Evolutionary conservation across 2,113 vertebrate genomes (phyloP), one percentile per base, ranked within the genome.

Genomic region (Phrynosoma platyrhinos): DNA sequence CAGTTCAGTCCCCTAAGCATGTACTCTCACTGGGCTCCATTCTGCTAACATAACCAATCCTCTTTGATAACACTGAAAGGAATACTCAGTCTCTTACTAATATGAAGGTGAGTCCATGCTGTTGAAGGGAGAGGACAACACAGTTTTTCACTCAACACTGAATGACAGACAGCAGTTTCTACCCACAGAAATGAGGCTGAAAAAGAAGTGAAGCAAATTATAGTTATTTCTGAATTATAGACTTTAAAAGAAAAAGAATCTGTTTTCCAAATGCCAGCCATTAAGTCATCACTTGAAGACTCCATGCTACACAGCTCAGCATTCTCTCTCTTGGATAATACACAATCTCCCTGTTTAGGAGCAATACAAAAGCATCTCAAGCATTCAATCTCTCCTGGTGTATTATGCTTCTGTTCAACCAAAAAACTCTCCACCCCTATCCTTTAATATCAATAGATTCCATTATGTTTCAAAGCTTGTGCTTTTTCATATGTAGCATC

Each of bases 401-500:
- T 64, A 1, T n/a, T 82, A 30, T 62, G 36, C 30, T 74, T 75
- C 27, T 8, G 47, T 66, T 52, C 40, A 21, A 7, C 13, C 32
- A 16, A 76, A 74, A 47, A 47, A 4, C 2, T 7, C 47, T 47
- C 47, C 47, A 58, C 89, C 76, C 2, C 42, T 23, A 75, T 89
- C 83, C 90, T 88, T 87, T 20, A 62, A 76, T 84, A 78, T 36
- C 47, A 47, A 47, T 47, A 47, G 47, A 47, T 47, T 47, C 47
- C 55, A 47, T n/a, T 85, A 32, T 42, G 90, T 93, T 92, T 58
- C 9, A 84, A 82, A 87, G 80, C 21, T 25, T 78, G 21, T 78
- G 42, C 14, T 81, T 75, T 55, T 32, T 91, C 87, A 90, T 89
- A 85, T 89, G 21, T 40, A 74, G n/a, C n/a, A 79, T 64, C 32